Evolutionary conservation across 2,888 invertebrate species (phyloP).

Genomic region (Cephonodes hylas): DNA sequence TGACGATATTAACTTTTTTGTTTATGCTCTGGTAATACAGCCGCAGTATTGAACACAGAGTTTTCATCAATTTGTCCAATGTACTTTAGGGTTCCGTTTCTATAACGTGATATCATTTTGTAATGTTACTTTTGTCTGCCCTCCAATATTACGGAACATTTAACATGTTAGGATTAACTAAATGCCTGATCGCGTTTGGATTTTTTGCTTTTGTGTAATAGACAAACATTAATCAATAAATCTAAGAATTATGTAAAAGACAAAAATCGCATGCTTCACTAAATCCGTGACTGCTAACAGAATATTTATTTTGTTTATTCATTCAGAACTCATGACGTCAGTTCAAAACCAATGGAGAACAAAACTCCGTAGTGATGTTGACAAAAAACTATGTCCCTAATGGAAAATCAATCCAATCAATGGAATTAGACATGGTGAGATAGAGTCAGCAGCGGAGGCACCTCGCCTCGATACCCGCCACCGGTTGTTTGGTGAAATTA

Average conservation of each 20-base stretch:
- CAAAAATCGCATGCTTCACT: too few relatives aligned
- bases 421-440: conserved; percentile 60
- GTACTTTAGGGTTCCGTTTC: conserved; percentile 17
- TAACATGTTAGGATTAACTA: too few relatives aligned
- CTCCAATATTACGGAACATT: too few relatives aligned
- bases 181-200: too few relatives aligned
- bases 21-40: conserved; percentile 60
- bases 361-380: conserved; percentile 64
- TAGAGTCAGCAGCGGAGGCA: conserved; percentile 51
- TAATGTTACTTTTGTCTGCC: background rate
- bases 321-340: background rate
- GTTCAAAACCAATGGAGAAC: conserved; percentile 49
- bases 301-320: background rate
- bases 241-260: too few relatives aligned
- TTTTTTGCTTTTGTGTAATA: too few relatives aligned
- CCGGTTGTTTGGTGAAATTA: conserved; percentile 39
- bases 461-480: conserved; percentile 26
- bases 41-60: conserved; percentile 40
- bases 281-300: too few relatives aligned
- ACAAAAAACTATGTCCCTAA: conserved; percentile 59
- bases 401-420: conserved; percentile 75
- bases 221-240: too few relatives aligned
- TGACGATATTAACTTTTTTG: conserved; percentile 79
- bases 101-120: background rate
- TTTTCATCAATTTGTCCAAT: conserved; percentile 27